phyloP scores from a whole-genome alignment of 2,113 vertebrate species.

The Corythornis madagascariensis region DNA sequence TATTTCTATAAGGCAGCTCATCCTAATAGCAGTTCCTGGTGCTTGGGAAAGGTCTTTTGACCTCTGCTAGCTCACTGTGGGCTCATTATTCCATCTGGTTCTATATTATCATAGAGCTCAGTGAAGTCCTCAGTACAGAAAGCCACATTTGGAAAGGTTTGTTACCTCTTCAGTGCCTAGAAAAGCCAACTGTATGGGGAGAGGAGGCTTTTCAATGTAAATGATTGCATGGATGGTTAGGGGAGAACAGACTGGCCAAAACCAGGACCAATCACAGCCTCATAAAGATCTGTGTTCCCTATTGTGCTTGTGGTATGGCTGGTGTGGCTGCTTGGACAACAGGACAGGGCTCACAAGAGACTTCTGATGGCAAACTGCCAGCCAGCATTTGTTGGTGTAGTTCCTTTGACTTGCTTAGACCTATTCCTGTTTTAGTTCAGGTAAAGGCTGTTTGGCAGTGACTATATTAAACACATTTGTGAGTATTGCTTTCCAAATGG shows the following conservation, averaged over 20 bases:
- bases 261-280: not conserved
- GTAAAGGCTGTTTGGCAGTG: not conserved
- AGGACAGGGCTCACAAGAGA: not conserved
- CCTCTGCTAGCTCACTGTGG: not conserved
- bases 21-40: not conserved
- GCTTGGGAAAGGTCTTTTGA: not conserved
- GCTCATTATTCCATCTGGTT: not conserved
- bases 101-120: not conserved
- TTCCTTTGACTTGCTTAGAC: not conserved
- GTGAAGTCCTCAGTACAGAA: not conserved
- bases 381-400: not conserved
- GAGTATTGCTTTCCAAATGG: not conserved
- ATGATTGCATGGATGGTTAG: not conserved
- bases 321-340: not conserved
- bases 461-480: rapidly evolving
- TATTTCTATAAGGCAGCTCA: not conserved
- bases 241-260: not conserved
- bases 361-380: not conserved
- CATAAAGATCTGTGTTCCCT: not conserved
- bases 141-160: not conserved
- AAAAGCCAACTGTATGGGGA: not conserved
- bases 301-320: not conserved
- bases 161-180: not conserved
- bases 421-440: not conserved
- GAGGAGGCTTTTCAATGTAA: not conserved